phyloP scores from a whole-genome alignment of 2,113 vertebrate species.

The Coregonus clupeaformis region DNA sequence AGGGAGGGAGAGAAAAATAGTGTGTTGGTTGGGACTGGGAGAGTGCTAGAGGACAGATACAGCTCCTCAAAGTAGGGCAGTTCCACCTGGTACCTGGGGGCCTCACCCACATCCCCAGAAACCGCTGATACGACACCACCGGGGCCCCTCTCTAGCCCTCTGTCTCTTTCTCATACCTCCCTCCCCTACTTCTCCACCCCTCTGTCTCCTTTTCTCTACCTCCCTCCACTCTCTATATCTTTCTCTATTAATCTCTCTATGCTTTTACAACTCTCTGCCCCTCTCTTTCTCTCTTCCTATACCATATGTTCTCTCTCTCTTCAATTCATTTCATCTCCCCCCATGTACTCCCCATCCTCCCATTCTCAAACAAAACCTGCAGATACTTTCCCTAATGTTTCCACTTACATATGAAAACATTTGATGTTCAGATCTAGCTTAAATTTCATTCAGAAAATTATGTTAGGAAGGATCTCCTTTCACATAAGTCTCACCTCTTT shows the following conservation, averaged over 20 bases:
- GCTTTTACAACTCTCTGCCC: slow-evolving; percentile 8
- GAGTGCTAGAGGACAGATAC: slow-evolving; percentile 26
- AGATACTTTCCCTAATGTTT: too few relatives aligned
- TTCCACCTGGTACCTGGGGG: slow-evolving; percentile 60
- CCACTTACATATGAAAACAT: not conserved
- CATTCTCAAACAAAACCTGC: too few relatives aligned
- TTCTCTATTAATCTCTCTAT: slow-evolving; percentile 24
- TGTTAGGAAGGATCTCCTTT: not conserved
- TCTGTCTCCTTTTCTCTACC: not conserved
- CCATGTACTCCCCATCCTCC: slow-evolving; percentile 19
- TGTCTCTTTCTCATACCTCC: not conserved
- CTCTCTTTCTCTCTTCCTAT: slow-evolving; percentile 42
- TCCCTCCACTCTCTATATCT: slow-evolving; percentile 19
- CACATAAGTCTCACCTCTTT: not conserved
- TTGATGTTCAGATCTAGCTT: too few relatives aligned
- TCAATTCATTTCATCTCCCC: not conserved
- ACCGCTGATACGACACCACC: slow-evolving; percentile 54
- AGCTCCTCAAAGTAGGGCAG: slow-evolving; percentile 47
- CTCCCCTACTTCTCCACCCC: not conserved
- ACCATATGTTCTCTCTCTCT: slow-evolving; percentile 14
- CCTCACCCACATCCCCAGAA: slow-evolving; percentile 51
- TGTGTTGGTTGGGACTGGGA: not conserved
- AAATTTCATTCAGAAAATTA: not conserved
- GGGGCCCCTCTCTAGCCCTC: slow-evolving; percentile 22
- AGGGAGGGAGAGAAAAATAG: slow-evolving; percentile 9